Evolutionary conservation across 2,113 vertebrate species (phyloP).

Genomic region (Carettochelys insculpta): DNA sequence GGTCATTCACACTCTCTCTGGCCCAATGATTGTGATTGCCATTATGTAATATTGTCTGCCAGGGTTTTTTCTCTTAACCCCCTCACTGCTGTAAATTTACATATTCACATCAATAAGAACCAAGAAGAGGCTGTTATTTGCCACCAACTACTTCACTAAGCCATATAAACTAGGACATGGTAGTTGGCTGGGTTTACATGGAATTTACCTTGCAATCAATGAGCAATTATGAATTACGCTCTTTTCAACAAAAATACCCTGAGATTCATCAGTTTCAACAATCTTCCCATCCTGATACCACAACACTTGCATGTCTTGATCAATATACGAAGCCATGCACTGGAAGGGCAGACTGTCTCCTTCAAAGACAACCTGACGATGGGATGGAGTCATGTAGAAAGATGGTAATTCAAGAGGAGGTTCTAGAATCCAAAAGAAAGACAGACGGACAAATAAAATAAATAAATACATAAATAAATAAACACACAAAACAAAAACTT

Average conservation of each 20-base stretch:
- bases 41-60: not conserved
- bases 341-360: conserved; percentile 97
- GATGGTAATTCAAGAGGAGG: conserved; percentile 93
- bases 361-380: conserved; percentile 95
- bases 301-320: conserved; percentile 95
- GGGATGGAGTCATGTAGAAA: conserved; percentile 95
- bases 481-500: not conserved
- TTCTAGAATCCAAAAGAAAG: conserved; percentile 76
- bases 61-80: not conserved
- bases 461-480: conserved; percentile 1
- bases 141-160: not conserved
- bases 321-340: conserved; percentile 94
- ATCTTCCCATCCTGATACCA: conserved; percentile 97
- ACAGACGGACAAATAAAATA: no score
- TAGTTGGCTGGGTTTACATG: no score
- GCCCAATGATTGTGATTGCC: not conserved
- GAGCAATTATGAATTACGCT: conserved; percentile 98
- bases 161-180: not conserved
- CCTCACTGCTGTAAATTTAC: not conserved
- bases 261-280: conserved; percentile 90
- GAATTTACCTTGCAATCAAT: conserved; percentile 89
- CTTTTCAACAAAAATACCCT: conserved; percentile 95
- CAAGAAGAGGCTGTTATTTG: not conserved
- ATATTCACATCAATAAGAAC: not conserved
- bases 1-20: not conserved